Conservation (phyloP, 2,797 vertebrate genomes). For the Champsocephalus esox region DNA sequence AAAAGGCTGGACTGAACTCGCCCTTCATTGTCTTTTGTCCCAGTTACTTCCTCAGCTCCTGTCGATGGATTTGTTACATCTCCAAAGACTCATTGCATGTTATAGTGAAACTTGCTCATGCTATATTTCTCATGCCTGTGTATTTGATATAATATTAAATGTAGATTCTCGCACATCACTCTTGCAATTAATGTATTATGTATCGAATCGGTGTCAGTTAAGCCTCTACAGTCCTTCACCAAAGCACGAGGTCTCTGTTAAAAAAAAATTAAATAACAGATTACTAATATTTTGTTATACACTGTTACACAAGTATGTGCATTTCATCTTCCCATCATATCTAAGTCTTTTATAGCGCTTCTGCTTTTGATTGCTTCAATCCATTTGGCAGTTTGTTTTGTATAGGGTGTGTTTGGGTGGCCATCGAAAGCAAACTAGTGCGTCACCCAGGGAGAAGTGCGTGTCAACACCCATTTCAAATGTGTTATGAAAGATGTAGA, state of each 20-base stretch:
- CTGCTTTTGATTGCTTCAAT: constrained; percentile 10
- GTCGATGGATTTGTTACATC: neutral
- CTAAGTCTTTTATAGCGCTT: neutral
- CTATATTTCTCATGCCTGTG: neutral
- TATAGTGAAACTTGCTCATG: neutral
- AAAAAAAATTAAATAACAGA: neutral
- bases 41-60: neutral
- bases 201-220: neutral
- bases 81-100: neutral
- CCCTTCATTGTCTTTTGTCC: neutral
- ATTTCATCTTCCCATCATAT: neutral
- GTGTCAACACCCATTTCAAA: neutral
- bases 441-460: neutral
- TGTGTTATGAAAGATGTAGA: neutral
- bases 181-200: neutral
- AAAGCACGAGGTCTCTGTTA: neutral
- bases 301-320: neutral
- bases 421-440: neutral
- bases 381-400: neutral
- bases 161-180: neutral
- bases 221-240: neutral
- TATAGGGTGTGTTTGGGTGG: neutral
- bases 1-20: no score
- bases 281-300: no score
- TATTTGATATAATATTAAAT: neutral